phyloP scores from a whole-genome alignment of 2,888 invertebrate genomes.

The Lamellibrachia satsuma region DNA sequence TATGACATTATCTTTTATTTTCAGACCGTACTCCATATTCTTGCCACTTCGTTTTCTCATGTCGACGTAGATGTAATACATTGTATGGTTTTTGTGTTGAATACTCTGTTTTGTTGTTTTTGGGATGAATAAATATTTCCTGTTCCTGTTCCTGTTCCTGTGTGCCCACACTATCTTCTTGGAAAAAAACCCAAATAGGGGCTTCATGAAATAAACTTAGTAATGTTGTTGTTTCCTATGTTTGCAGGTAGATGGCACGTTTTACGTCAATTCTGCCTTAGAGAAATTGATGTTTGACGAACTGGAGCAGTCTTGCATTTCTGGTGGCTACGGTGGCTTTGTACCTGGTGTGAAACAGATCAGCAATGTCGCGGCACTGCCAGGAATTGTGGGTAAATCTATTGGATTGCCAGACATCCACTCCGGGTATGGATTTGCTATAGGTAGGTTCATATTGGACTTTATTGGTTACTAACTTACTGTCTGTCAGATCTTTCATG shows the following conservation, averaged over 20 bases:
- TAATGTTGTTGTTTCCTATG: background rate
- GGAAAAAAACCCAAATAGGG: background rate
- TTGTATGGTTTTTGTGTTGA: too few species aligned
- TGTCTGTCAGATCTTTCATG: background rate
- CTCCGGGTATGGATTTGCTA: slow-evolving; percentile 99
- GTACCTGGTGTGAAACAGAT: slow-evolving; percentile 95
- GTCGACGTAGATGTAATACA: too few species aligned
- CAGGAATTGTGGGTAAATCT: slow-evolving; percentile 83
- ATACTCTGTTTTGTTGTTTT: too few species aligned
- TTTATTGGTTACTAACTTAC: background rate
- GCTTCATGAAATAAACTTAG: background rate
- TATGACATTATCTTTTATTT: too few species aligned
- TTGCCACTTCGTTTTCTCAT: too few species aligned
- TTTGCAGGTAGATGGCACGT: slow-evolving; percentile 88
- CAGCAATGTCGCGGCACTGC: slow-evolving; percentile 92
- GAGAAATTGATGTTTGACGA: slow-evolving; percentile 98
- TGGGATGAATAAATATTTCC: too few species aligned
- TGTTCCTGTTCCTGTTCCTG: too few species aligned
- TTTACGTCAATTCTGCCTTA: slow-evolving; percentile 91
- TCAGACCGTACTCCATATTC: too few species aligned
- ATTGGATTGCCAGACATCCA: slow-evolving; percentile 96
- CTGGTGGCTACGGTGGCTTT: slow-evolving; percentile 90
- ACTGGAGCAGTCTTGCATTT: slow-evolving; percentile 86
- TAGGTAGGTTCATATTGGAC: slow-evolving; percentile 72
- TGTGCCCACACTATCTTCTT: background rate